A percentile compares a stretch with the other conserved stretches of the same genome.
phyloP scores from a whole-genome alignment of 2,113 vertebrate genomes.

The Leucoraja erinaceus region DNA sequence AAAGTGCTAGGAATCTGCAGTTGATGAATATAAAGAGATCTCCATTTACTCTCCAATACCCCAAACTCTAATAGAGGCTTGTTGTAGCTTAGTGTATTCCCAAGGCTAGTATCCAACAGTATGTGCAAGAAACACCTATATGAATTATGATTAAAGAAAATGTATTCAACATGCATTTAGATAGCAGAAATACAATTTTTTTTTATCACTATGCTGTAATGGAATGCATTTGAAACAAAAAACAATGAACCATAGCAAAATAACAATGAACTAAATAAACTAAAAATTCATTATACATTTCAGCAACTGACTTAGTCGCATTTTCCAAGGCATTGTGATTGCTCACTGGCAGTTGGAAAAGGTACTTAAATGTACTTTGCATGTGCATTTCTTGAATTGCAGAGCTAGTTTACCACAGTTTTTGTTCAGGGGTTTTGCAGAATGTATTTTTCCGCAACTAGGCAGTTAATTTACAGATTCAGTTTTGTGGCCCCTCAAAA shows the following conservation, averaged over 20 bases:
- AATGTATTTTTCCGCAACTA: background rate
- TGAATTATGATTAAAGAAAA: constrained; percentile 33
- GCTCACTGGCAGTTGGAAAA: background rate
- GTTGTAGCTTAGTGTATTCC: constrained; percentile 73
- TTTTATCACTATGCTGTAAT: constrained; percentile 4
- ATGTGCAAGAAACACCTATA: constrained; percentile 64
- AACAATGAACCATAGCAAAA: background rate
- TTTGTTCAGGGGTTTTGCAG: background rate
- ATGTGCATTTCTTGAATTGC: background rate
- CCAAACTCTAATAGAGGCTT: constrained; percentile 71
- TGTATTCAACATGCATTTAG: constrained; percentile 28
- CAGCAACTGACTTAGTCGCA: background rate
- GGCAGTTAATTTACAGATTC: background rate
- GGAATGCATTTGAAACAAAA: background rate
- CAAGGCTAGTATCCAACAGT: constrained; percentile 66
- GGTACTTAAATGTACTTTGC: background rate
- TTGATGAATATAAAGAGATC: constrained; percentile 69
- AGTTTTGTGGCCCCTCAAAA: background rate
- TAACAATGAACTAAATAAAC: background rate
- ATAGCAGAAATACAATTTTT: constrained; percentile 9
- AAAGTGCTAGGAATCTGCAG: constrained; percentile 68
- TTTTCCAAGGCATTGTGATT: background rate
- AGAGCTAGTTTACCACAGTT: background rate
- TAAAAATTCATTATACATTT: background rate
- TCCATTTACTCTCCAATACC: constrained; percentile 64